phyloP scores from a whole-genome alignment of 2,113 vertebrate species.

The Dipodomys merriami region DNA sequence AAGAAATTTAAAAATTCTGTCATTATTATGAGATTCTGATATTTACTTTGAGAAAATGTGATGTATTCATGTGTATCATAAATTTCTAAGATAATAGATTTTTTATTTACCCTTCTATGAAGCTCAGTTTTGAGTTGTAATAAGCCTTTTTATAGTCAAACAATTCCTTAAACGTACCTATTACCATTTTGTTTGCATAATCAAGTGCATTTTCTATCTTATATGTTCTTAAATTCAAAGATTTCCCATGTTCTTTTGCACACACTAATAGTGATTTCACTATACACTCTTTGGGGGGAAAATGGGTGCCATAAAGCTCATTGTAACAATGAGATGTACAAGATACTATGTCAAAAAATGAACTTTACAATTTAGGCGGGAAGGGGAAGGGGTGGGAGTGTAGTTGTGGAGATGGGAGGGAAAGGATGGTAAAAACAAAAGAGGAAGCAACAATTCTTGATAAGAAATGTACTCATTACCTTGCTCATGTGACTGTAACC shows the following conservation, averaged over 20 bases:
- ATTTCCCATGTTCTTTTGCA: background rate
- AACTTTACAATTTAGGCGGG: too few species aligned
- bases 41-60: background rate
- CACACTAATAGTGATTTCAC: background rate
- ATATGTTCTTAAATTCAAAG: background rate
- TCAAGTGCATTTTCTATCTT: background rate
- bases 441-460: too few species aligned
- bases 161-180: background rate
- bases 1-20: background rate
- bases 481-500: too few species aligned
- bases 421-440: too few species aligned
- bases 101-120: background rate
- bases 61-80: background rate
- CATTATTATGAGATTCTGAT: background rate
- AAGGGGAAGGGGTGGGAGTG: too few species aligned
- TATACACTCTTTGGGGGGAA: too few species aligned
- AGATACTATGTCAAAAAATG: background rate
- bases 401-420: too few species aligned
- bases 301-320: too few species aligned
- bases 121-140: conserved; percentile 14
- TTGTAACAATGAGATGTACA: background rate
- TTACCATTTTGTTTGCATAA: conserved; percentile 21
- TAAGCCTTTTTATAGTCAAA: background rate
- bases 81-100: background rate
- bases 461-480: too few species aligned